Evolutionary conservation across 2,888 invertebrate species (phyloP).

Genomic region (Therioaphis trifolii): DNA sequence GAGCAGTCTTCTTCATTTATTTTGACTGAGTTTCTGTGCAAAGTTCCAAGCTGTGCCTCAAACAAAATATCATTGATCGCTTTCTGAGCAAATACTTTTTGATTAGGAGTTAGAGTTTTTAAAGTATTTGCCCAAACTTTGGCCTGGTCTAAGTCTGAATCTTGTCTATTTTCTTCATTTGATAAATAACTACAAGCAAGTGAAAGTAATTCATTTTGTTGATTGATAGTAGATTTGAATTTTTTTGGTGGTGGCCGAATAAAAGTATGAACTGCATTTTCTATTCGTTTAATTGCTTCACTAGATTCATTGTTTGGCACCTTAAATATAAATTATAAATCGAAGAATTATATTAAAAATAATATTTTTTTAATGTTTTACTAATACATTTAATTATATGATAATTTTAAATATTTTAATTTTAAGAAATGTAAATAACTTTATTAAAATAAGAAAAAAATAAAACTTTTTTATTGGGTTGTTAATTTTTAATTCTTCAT

Average conservation of each 20-base stretch:
- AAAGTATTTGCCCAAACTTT: slow-evolving; percentile 24
- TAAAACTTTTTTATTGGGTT: slow-evolving; percentile 15
- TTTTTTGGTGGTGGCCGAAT: not conserved
- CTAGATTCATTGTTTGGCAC: slow-evolving; percentile 1
- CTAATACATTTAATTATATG: not conserved
- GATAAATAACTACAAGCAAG: slow-evolving; percentile 1
- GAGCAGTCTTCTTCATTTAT: not conserved
- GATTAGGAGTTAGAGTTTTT: not conserved
- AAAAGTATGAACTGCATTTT: slow-evolving; percentile 6
- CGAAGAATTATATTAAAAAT: slow-evolving; percentile 6
- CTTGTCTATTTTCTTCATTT: not conserved
- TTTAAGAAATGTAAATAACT: slow-evolving; percentile 13
- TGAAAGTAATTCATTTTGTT: slow-evolving; percentile 38
- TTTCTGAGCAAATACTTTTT: slow-evolving; percentile 27
- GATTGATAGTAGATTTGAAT: not conserved
- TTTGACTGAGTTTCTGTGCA: slow-evolving; percentile 12
- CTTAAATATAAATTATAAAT: slow-evolving; percentile 33
- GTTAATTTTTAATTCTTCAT: too few species aligned
- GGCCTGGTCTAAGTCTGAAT: not conserved
- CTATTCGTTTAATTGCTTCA: not conserved
- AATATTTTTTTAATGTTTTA: slow-evolving; percentile 15
- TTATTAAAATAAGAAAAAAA: slow-evolving; percentile 18
- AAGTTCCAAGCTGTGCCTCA: slow-evolving; percentile 12
- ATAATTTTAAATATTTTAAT: slow-evolving; percentile 4
- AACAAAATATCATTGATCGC: slow-evolving; percentile 2